These are phyloP conservation scores for Sporophila hypoxantha DNA, from an alignment of 2,113 vertebrate species.

Conservation along the genomic window DNA sequence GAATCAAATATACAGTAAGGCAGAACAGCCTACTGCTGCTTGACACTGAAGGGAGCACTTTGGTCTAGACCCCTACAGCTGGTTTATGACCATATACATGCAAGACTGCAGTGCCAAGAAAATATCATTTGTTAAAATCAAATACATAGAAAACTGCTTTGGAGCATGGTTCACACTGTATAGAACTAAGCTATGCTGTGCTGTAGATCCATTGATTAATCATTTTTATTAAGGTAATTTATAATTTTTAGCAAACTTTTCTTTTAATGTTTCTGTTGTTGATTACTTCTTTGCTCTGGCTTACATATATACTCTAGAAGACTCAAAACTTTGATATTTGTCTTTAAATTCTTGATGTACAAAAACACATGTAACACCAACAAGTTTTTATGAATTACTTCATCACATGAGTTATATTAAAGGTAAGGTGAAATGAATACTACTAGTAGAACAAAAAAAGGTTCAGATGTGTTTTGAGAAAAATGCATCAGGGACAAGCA, in stretches of 20 bases:
- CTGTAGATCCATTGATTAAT: not conserved
- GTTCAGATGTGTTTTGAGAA: not conserved
- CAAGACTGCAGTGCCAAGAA: not conserved
- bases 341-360: not conserved
- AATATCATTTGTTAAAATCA: not conserved
- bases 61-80: not conserved
- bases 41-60: not conserved
- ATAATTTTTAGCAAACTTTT: not conserved
- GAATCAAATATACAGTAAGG: not conserved
- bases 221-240: not conserved
- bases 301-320: not conserved
- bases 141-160: not conserved
- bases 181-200: not conserved
- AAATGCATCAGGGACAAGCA: not conserved
- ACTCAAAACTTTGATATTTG: not conserved
- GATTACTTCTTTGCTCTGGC: not conserved
- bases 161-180: rapidly evolving
- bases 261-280: not conserved
- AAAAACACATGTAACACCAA: not conserved
- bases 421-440: not conserved
- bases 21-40: not conserved
- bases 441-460: not conserved
- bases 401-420: not conserved
- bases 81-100: not conserved
- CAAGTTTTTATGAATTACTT: not conserved